Evolutionary conservation across 2,113 vertebrate species (phyloP), one percentile per base, ranked within the genome.

Genomic region (Canis aureus): DNA sequence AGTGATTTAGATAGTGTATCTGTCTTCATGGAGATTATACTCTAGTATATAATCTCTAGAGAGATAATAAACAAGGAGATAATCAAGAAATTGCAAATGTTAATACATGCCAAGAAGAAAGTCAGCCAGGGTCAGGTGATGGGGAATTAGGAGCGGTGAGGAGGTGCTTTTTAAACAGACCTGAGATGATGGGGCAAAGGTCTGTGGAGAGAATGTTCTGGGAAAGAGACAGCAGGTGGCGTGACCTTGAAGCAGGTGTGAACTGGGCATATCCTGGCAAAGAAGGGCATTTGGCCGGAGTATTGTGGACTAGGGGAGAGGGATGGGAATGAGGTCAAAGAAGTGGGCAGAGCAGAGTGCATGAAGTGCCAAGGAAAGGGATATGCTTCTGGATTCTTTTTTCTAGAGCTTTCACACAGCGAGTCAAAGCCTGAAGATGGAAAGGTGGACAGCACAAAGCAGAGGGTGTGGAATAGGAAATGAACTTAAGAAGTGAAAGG

Each of bases 381-480:
- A 25, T 55, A 55, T 91, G n/a, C 84, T 95, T 91, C 69, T 80
- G 59, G 79, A 53, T 81, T 83, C n/a, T 79, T 80, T 62, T 86
- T 92, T 67, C 32, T 64, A 35, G n/a, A 92, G 32, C 25, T 76
- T 64, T 32, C 19, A 81, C 43, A 23, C 43, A 57, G 71, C 67
- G 38, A 32, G 13, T 60, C 15, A 85, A 60, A 76, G 35, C 25
- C 57, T 97, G 38, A 59, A 64, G 12, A 27, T 19, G 29, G 62
- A 73, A 74, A 57, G 62, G 19, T 32, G 82, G 55, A 57, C 15
- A 89, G 6, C 35, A 3, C 5, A 62, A 80, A 62, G 35, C 27
- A 22, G 35, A 81, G 71, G 6, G 38, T 22, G 13, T 89, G 53
- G 74, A 82, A 53, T 20, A 78, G 60, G 43, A 88, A 29, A 6